These are phyloP conservation scores for Alosa sapidissima DNA, from an alignment of 2,797 vertebrate genomes.

Conservation along the genomic window DNA sequence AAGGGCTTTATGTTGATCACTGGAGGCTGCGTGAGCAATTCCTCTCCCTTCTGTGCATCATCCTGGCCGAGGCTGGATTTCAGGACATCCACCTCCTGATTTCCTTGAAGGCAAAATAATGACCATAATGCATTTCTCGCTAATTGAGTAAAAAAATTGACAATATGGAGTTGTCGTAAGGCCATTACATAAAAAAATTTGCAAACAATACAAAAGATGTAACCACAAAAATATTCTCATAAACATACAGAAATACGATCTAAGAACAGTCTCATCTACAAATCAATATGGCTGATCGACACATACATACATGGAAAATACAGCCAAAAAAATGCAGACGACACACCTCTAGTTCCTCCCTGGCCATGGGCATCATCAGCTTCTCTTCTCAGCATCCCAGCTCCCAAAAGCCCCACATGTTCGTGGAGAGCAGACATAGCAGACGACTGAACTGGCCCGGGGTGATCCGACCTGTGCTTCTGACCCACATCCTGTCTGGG, in stretches of 20 bases:
- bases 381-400: neutral
- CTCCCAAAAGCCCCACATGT: neutral
- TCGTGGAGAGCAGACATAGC: neutral
- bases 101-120: neutral
- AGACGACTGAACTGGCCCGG: constrained; percentile 60
- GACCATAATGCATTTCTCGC: neutral
- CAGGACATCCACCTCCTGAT: neutral
- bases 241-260: neutral
- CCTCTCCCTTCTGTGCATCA: neutral
- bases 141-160: neutral
- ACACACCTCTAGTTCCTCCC: neutral
- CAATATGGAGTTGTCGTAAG: neutral
- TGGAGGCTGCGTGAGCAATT: neutral
- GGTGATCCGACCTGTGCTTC: constrained; percentile 26
- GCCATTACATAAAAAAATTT: neutral
- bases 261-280: neutral
- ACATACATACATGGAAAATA: neutral
- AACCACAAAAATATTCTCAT: neutral
- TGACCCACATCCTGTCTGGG: constrained; percentile 17
- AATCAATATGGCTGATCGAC: neutral
- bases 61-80: neutral
- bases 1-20: neutral
- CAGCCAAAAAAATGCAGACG: neutral
- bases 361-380: neutral
- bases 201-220: too few species aligned